Conservation (phyloP, 2,113 vertebrate genomes). For the Proteles cristata region DNA sequence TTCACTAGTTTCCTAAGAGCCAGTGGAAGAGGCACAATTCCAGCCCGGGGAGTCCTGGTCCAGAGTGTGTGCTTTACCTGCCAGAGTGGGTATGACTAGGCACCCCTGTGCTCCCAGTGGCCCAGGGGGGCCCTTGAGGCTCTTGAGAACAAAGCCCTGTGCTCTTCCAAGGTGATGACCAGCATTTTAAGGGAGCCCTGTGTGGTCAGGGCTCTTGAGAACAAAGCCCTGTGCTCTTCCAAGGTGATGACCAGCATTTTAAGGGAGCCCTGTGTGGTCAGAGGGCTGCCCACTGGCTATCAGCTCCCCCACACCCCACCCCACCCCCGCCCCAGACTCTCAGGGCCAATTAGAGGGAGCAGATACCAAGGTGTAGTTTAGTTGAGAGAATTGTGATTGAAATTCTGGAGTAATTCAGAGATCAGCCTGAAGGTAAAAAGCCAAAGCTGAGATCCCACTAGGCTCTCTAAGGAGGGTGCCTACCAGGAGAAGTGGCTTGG, state of each 20-base stretch:
- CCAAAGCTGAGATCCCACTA: not conserved
- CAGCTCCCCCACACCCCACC: not conserved
- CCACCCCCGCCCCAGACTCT: accelerated
- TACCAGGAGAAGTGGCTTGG: not conserved
- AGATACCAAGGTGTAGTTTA: not conserved
- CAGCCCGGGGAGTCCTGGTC: not conserved
- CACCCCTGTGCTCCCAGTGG: not conserved
- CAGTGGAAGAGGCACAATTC: not conserved
- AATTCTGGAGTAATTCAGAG: not conserved
- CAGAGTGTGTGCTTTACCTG: not conserved
- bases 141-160: not conserved
- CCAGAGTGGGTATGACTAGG: too few species aligned
- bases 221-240: not conserved
- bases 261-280: not conserved
- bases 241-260: not conserved
- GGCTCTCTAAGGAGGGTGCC: not conserved
- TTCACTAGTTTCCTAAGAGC: not conserved
- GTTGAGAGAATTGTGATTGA: not conserved
- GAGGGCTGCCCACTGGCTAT: not conserved
- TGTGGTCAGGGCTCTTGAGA: not conserved
- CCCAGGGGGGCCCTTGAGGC: not conserved
- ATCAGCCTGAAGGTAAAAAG: not conserved
- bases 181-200: not conserved
- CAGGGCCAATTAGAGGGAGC: not conserved
- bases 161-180: not conserved